Base-by-base conservation (phyloP, 2,797 vertebrate genomes). In the Stomatorhinus walkeri region DNA sequence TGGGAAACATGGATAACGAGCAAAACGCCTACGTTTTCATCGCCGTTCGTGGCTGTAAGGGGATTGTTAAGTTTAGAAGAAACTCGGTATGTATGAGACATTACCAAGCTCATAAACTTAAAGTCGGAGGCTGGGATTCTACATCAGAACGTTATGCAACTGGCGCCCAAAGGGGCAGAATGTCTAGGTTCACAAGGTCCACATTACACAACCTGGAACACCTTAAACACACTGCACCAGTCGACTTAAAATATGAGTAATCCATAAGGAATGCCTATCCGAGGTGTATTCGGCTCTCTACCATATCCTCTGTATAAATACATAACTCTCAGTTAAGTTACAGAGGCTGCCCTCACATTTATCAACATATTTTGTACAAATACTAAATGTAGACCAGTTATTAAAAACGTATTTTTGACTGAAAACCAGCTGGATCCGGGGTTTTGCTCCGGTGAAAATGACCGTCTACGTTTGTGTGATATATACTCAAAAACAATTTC, bases 1-100 rank as follows among this genome's bases (percentile, higher is more conserved):
- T 91, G 91, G 28, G 90, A 8, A 85, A 32, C 48, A 36, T n/a
- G 56, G n/a, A 59, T 64, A 22, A 43, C 3, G 68, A 51, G 49
- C 16, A 10, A 87, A 87, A 87, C 64, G 79, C 19, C 14, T 64
- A 32, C 22, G 49, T 83, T 88, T 81, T 87, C 88, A 88, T 90
- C 86, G 85, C 22, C 28, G 79, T 86, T 46, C 72, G 22, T 59
- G 19, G 51, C 48, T 46, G 16, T 56, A 9, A 36, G 28, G 76
- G 85, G 68, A 89, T 83, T 24, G 56, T 32, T 22, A 16, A 68
- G 43, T 28, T n/a, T 87, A 68, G 16, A 4, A 14, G 22, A 4
- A 68, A 28, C 36, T 32, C 43, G 2, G 40, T 32, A 28, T 40
- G 19, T 36, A 46, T 12, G 43, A 64, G 46, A 85, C 83, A 89